Evolutionary conservation across 2,888 invertebrate species (phyloP).

Genomic region (Cataglyphis livida): DNA sequence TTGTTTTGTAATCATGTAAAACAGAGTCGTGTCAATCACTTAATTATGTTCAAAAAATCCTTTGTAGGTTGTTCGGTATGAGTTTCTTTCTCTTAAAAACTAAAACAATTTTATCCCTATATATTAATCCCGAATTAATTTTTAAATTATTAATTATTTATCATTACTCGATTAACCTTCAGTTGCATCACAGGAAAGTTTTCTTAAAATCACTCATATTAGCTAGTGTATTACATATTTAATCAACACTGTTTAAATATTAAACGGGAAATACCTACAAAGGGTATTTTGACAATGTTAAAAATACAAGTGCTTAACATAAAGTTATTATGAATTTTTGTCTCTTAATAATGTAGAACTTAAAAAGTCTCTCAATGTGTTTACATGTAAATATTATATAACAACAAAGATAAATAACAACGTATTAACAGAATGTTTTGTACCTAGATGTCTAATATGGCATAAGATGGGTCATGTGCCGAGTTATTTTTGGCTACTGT

Average conservation of each 20-base stretch:
- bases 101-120: conserved; percentile 50
- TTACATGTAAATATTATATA: conserved; percentile 79
- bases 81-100: conserved; percentile 34
- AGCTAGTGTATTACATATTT: conserved; percentile 24
- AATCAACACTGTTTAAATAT: conserved; percentile 47
- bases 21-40: conserved; percentile 52
- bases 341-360: conserved; percentile 65
- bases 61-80: conserved; percentile 60
- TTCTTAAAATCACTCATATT: conserved; percentile 38
- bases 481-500: conserved; percentile 81
- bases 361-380: conserved; percentile 67
- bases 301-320: conserved; percentile 57
- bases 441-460: conserved; percentile 78
- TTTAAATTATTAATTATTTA: conserved; percentile 43
- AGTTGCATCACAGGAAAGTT: conserved; percentile 40
- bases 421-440: conserved; percentile 75
- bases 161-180: conserved; percentile 12
- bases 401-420: conserved; percentile 79
- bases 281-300: conserved; percentile 61
- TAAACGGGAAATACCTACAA: conserved; percentile 59
- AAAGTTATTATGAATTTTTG: conserved; percentile 55
- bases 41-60: conserved; percentile 65
- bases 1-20: conserved; percentile 67
- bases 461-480: conserved; percentile 79
- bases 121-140: conserved; percentile 41